phyloP scores from a whole-genome alignment of 2,888 invertebrate species.

The Andrena bucephala region DNA sequence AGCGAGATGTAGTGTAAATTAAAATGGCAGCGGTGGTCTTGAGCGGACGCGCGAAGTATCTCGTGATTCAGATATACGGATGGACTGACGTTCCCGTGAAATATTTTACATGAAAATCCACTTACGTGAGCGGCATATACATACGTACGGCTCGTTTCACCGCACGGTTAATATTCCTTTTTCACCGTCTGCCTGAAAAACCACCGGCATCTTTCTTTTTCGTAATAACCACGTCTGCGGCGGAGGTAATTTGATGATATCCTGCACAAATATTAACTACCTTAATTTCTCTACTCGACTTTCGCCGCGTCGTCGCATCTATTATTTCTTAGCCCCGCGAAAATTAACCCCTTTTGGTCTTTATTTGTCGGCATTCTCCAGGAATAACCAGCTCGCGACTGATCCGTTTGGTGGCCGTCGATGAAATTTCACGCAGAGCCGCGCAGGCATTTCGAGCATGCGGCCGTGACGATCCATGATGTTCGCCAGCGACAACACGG shows the following conservation, averaged over 20 bases:
- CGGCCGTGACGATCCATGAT: neutral
- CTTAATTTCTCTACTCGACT: slow-evolving; percentile 17
- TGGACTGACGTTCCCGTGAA: slow-evolving; percentile 57
- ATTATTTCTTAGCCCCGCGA: too few relatives aligned
- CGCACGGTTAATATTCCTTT: slow-evolving; percentile 62
- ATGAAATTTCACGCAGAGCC: slow-evolving; percentile 10
- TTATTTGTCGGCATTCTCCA: neutral
- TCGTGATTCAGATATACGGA: slow-evolving; percentile 55
- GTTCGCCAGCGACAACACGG: slow-evolving; percentile 32
- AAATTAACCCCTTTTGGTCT: too few relatives aligned
- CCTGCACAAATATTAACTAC: slow-evolving; percentile 34
- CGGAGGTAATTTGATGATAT: slow-evolving; percentile 46
- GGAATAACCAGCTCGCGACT: too few relatives aligned
- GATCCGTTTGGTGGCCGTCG: neutral
- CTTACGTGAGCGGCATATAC: slow-evolving; percentile 60
- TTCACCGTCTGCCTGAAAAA: slow-evolving; percentile 55
- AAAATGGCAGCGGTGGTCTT: slow-evolving; percentile 47
- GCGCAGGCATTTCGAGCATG: neutral
- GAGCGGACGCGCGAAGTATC: slow-evolving; percentile 34
- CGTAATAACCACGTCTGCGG: slow-evolving; percentile 47
- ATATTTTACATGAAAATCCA: slow-evolving; percentile 71
- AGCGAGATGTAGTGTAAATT: slow-evolving; percentile 42
- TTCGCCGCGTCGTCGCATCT: neutral
- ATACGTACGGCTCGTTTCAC: slow-evolving; percentile 44
- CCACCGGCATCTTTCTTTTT: slow-evolving; percentile 49